Evolutionary conservation across 2,113 vertebrate species (phyloP), one percentile per base, ranked within the genome.

Genomic region (Lucifuga dentata): DNA sequence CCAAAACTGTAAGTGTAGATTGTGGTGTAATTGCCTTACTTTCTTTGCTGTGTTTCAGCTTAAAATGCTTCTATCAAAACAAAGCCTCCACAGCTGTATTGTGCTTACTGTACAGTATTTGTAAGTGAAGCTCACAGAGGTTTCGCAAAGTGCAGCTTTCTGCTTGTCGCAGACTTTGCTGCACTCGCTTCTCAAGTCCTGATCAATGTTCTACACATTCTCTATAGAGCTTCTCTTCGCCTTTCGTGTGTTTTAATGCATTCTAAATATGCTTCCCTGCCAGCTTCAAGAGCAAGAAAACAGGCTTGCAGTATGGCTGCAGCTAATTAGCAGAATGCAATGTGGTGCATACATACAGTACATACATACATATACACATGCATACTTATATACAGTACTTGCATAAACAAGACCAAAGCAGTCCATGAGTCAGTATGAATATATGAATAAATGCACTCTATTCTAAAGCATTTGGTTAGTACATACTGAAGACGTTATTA

Each of bases 31-130:
- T 15, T 56, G 26, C 26, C n/a, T 20, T 2, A 26, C 59, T 53
- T 50, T 66, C 10, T 15, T 55, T 64, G 38, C 36, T 51, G 19
- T 21, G 17, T 52, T 71, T 32, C 2, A 45, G 5, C 15, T 55
- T 67, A 16, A 40, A 60, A 15, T 48, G 23, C 26, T 57, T 20
- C 19, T 29, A 35, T 3, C 26, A 29, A 29, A 29, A 29, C 24
- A 58, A 68, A 53, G 52, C 33, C 43, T 43, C 16, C 43, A 8
- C 12, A 60, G 7, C 26, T 29, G 3, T 29, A 33, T 20, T 58
- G 17, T 26, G 48, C 57, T 57, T 62, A 52, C 51, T 24, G 24
- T 44, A 20, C 19, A 57, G 29, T 11, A 29, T 52, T 57, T 57
- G 5, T 23, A 58, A 44, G n/a, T 44, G 15, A 53, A 60, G 41